phyloP scores from a whole-genome alignment of 2,888 invertebrate genomes.

The Phytoseiulus persimilis region DNA sequence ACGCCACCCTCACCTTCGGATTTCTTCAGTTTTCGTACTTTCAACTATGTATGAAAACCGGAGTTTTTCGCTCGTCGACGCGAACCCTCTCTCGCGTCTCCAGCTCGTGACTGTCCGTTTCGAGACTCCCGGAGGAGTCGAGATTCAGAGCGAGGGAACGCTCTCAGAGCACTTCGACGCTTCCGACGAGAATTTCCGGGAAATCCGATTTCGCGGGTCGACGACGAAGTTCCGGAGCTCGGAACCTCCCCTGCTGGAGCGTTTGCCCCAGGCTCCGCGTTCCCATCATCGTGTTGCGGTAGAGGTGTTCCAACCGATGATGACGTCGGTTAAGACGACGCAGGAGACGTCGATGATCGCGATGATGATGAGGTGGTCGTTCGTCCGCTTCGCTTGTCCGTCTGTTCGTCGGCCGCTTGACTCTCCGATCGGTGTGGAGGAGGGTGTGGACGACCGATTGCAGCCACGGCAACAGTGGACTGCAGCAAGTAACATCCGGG shows the following conservation, averaged over 20 bases:
- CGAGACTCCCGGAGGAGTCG: background rate
- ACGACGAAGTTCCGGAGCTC: too few relatives aligned
- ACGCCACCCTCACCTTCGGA: background rate
- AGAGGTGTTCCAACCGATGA: background rate
- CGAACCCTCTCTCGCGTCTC: background rate
- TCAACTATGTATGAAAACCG: background rate
- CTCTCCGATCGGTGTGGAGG: background rate
- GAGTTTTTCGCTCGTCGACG: too few relatives aligned
- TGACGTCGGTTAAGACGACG: background rate
- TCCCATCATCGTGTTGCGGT: background rate
- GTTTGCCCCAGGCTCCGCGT: background rate
- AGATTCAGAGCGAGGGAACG: too few relatives aligned
- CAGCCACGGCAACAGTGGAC: background rate
- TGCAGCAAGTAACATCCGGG: slow-evolving; percentile 6
- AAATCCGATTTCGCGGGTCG: too few relatives aligned
- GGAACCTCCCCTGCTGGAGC: too few relatives aligned
- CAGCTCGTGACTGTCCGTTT: background rate
- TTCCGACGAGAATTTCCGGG: too few relatives aligned
- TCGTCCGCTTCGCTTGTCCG: background rate
- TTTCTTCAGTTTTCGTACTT: background rate
- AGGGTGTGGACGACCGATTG: slow-evolving; percentile 5
- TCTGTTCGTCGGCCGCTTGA: background rate
- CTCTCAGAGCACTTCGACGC: too few relatives aligned
- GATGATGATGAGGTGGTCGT: background rate
- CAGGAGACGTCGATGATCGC: background rate